Evolutionary conservation across 2,888 invertebrate species (phyloP), one percentile per base, ranked within the genome.

Genomic region (Desoria tigrina): DNA sequence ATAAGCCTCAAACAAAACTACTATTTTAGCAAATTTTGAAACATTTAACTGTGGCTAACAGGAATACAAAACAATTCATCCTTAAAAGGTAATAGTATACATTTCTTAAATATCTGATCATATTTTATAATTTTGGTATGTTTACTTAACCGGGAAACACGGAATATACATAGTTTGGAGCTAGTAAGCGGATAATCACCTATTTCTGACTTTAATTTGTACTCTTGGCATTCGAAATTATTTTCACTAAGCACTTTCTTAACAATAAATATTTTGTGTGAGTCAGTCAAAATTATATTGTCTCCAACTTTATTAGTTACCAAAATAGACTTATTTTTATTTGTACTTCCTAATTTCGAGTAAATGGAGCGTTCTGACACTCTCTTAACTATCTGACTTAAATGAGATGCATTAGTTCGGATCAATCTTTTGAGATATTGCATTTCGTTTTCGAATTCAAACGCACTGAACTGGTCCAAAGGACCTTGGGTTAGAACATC

Each of bases 401-500:
- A 24, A 39, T 61, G 65, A 14, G 3, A 16, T 23, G 37, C 51
- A 14, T 64, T 59, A 1, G 28, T 27, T 16, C 66, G 42, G 18
- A 69, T 1, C 28, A 63, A 42, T 24, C 61, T 70, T 65, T 75
- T 77, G 11, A 76, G 28, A 2, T 54, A 63, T 39, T 73, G 69
- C 74, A 77, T 69, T 42, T 61, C 71, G 57, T 66, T 77, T 65
- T 76, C 76, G 59, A 74, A 77, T 11, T 28, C 51, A 57, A 76
- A 77, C 7, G 75, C 62, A 66, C 72, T 72, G 60, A 70, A 74
- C 11, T 37, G 42, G 65, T 77, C 73, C 16, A 77, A 21, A 9
- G 37, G 21, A 0, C 74, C 76, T 64, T 72, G 72, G 0, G 16
- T 49, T 32, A 63, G 60, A 1, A 72, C 74, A 66, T 78, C 77